Base-by-base conservation (phyloP, 2,888 invertebrate genomes). In the Macrosoma leucophasiata region DNA sequence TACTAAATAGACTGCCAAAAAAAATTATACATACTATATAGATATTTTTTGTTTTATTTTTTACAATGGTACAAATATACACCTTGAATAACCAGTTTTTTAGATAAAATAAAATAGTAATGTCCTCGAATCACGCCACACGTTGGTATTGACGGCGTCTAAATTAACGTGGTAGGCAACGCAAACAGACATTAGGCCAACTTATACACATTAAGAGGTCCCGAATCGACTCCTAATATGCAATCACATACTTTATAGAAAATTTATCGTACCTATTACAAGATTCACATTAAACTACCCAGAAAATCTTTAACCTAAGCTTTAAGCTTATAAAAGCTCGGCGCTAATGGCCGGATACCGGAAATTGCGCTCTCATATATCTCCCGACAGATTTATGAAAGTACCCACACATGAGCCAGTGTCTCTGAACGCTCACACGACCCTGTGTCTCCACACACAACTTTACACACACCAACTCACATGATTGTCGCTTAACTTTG, bases 341-440 rank as follows among this genome's bases (percentile, higher is more conserved):
- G 84, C 85, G 85, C 85, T 91, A 91, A 91, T 91, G 91, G 91
- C 91, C 91, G 91, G 91, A 91, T 91, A 91, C 91, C 90, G 91
- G 91, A 91, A 91, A 91, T 91, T 91, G 91, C 91, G 91, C 91
- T 90, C 91, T 90, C 91, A 91, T 91, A 91, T 91, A 92, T 92
- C 91, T 91, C 89, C 87, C 86, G 87, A 90, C 91, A 91, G 92
- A 92, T 92, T 92, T 92, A 92, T 92, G 91, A 92, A 92, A 92
- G 91, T 90, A 90, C 91, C 71, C 81, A 84, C 79, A 84, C 84
- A 84, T 86, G 86, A 81, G 64, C 46, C 64, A 61, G 60, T 73
- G 75, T 76, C 87, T 87, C 86, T 59, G 56, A 50, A 55, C 65
- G 53, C 69, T 61, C 70, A 64, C 48, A 43, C 33, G 50, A 51